Base-by-base conservation (phyloP, 1,140 invertebrate species). In the Drosophila pruinosa region DNA sequence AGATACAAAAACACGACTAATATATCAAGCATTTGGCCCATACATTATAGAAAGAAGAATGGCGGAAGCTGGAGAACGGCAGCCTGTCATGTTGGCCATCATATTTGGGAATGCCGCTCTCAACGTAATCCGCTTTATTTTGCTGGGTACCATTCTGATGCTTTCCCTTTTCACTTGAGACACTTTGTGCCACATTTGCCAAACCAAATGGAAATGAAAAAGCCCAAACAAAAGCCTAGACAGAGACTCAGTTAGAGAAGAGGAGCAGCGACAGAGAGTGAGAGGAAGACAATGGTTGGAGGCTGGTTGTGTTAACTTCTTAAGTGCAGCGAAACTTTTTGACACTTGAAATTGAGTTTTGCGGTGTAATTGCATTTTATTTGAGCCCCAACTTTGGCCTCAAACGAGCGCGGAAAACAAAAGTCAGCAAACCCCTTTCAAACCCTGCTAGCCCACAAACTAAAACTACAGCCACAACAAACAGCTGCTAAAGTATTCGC, bases 331-430 rank as follows among this genome's bases (percentile, higher is more conserved):
- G 69, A 71, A 86, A 88, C 74, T 86, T 86, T 85, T 82, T 86
- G 82, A 88, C 82, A 86, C 82, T 86, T 86, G 74, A 72, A 86
- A 86, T 86, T 86, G 82, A 86, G 82, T 88, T 86, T 88, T 88
- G 82, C 56, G 82, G 82, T 88, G 82, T 86, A 88, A 86, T 88
- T 86, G 83, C 77, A 86, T 82, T 86, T 88, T 81, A 86, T 86
- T 86, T 86, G 81, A 65, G 68, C 68, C 21, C 36, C 61, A 71
- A 71, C 34, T 65, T 48, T 65, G 3, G 12, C 34, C 58, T 34
- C 45, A 22, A 47, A 56, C 58, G 45, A 41, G 36, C 10, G 53
- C 21, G 72, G 22, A 52, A 69, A 75, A 75, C 63, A 69, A 75
- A 62, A 75, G 72, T 56, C 65, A 58, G 50, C 71, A 65, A 61